Percentiles rank a stretch among this genome's conserved stretches.
Evolutionary conservation across 2,888 invertebrate genomes (phyloP).

Genomic region (Cephalotes varians): DNA sequence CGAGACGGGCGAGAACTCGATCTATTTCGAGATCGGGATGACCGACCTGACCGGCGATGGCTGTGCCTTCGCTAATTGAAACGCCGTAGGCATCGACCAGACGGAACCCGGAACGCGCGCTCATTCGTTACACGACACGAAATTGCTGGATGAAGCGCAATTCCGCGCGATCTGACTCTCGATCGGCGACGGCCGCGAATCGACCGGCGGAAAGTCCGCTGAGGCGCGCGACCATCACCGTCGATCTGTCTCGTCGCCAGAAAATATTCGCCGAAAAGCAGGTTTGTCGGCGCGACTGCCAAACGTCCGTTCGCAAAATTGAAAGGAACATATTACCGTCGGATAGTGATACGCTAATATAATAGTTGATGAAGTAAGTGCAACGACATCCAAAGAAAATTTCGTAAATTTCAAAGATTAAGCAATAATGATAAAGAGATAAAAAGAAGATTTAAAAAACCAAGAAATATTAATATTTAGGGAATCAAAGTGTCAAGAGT

Average conservation of each 20-base stretch:
- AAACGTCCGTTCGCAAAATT: slow-evolving; percentile 30
- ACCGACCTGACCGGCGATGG: slow-evolving; percentile 45
- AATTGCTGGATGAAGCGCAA: slow-evolving; percentile 44
- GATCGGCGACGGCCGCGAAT: slow-evolving; percentile 43
- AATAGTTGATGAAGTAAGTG: slow-evolving; percentile 23
- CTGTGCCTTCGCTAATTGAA: slow-evolving; percentile 77
- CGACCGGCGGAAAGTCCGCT: slow-evolving; percentile 20
- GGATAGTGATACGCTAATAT: slow-evolving; percentile 1
- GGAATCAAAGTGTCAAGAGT: neutral
- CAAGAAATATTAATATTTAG: neutral
- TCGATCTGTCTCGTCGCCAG: neutral
- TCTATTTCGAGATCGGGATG: slow-evolving; percentile 73
- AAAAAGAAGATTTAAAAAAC: neutral
- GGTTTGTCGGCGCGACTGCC: slow-evolving; percentile 12
- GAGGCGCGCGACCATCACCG: slow-evolving; percentile 2
- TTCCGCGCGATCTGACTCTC: slow-evolving; percentile 43
- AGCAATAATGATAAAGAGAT: neutral
- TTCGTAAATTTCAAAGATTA: neutral
- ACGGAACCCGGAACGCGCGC: slow-evolving; percentile 57
- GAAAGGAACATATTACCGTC: slow-evolving; percentile 26
- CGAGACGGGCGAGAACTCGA: slow-evolving; percentile 57
- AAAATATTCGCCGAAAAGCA: slow-evolving; percentile 33
- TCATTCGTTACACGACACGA: slow-evolving; percentile 34
- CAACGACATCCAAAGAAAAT: neutral
- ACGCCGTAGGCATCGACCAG: slow-evolving; percentile 75